A percentile compares a stretch with the other conserved stretches of the same genome.
Conservation (phyloP, 1,140 invertebrate genomes). For the Bilobella aurantiaca region DNA sequence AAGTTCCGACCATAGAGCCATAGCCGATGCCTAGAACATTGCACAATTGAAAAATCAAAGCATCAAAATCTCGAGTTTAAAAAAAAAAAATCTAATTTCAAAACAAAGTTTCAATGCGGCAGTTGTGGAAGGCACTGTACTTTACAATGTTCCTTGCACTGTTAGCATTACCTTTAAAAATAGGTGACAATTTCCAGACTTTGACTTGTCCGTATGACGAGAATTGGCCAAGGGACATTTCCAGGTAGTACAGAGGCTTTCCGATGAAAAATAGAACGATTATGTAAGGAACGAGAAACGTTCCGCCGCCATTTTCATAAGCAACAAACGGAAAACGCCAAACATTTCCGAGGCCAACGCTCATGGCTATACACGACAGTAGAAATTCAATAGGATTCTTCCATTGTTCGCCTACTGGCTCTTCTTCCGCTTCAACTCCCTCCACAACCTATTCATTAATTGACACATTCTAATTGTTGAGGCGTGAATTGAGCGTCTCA, state of each 20-base stretch:
- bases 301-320: constrained; percentile 18
- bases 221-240: constrained; percentile 52
- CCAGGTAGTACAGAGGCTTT: constrained; percentile 52
- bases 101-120: too few species aligned
- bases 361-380: constrained; percentile 64
- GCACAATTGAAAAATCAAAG: background rate
- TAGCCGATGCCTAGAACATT: constrained; percentile 40
- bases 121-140: too few species aligned
- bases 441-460: too few species aligned
- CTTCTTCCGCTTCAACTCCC: too few species aligned
- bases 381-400: constrained; percentile 48
- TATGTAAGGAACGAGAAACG: constrained; percentile 18
- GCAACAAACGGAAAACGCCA: constrained; percentile 49
- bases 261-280: constrained; percentile 41
- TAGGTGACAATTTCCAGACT: constrained; percentile 51
- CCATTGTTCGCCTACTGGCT: constrained; percentile 43
- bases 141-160: too few species aligned
- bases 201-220: constrained; percentile 48
- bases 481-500: too few species aligned
- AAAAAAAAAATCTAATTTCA: background rate
- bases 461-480: too few species aligned
- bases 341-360: constrained; percentile 72
- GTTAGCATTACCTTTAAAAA: background rate
- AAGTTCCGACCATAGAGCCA: constrained; percentile 38
- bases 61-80: background rate